phyloP scores from a whole-genome alignment of 2,888 invertebrate genomes.

The Antheraea assamensis region DNA sequence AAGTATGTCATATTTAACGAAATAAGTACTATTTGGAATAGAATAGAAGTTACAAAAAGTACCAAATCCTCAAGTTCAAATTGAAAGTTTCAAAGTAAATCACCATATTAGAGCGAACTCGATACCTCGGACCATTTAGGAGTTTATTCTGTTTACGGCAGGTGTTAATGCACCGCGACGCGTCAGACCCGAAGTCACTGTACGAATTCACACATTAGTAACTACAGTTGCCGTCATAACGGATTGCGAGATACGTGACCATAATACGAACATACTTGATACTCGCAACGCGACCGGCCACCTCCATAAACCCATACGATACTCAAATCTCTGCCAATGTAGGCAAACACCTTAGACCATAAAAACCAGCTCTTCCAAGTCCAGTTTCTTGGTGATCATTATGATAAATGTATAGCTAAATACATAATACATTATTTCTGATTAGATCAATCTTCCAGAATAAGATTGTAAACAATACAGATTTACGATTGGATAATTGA shows the following conservation, averaged over 20 bases:
- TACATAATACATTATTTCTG: too few species aligned
- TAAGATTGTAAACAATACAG: background rate
- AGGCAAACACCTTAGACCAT: background rate
- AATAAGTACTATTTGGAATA: background rate
- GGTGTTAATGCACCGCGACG: background rate
- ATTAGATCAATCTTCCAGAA: too few species aligned
- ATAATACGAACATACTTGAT: background rate
- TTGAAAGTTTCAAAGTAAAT: background rate
- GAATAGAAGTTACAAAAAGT: background rate
- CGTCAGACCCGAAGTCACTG: background rate
- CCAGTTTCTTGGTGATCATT: too few species aligned
- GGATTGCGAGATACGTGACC: background rate
- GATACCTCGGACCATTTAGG: background rate
- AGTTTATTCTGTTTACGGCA: background rate
- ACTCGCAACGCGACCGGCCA: too few species aligned
- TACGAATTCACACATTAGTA: conserved; percentile 14
- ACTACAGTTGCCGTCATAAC: background rate
- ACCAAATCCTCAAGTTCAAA: background rate
- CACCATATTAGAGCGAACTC: background rate
- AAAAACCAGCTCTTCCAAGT: too few species aligned
- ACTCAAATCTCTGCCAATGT: background rate
- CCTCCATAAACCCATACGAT: background rate
- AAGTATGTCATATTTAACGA: background rate
- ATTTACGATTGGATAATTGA: background rate
- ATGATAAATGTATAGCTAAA: too few species aligned